phyloP scores from a whole-genome alignment of 30 jellyfish, hydroid and myxozoan genomes.

The Rhopilema esculentum region DNA sequence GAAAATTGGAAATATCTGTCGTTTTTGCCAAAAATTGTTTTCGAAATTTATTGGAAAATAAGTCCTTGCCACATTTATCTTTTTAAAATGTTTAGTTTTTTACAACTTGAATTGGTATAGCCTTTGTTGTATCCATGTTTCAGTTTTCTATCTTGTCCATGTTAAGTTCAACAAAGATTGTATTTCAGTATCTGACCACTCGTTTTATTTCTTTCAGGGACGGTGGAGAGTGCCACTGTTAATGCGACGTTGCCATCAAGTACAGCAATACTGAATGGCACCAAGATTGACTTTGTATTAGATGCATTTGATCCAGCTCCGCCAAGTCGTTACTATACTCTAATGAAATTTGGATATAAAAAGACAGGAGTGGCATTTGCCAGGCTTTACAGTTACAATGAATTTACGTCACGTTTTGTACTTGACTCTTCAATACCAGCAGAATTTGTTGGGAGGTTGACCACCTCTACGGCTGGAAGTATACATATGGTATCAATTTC shows the following conservation, averaged over 20 bases:
- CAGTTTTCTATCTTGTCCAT: too few relatives aligned
- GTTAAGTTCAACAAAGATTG: not conserved
- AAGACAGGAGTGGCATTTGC: not conserved
- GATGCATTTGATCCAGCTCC: not conserved
- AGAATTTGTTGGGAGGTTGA: not conserved
- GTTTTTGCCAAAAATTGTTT: too few relatives aligned
- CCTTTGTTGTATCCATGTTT: too few relatives aligned
- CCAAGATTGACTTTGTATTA: not conserved
- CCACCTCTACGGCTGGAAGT: not conserved
- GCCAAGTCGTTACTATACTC: not conserved
- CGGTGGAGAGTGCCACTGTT: not conserved
- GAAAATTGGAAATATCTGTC: too few relatives aligned
- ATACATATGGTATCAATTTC: not conserved
- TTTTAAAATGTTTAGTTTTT: too few relatives aligned
- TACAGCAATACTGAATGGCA: not conserved
- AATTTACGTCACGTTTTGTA: not conserved
- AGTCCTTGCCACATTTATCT: too few relatives aligned
- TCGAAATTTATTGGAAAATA: too few relatives aligned
- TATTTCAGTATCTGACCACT: not conserved
- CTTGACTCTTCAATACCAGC: not conserved
- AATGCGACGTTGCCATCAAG: not conserved
- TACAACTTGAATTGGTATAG: too few relatives aligned
- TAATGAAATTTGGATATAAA: not conserved
- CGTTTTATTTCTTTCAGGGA: not conserved
- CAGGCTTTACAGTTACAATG: not conserved